Percentiles rank a stretch among this genome's conserved stretches.
Evolutionary conservation across 2,113 vertebrate species (phyloP).

Genomic region (Oxygymnocypris stewartii): DNA sequence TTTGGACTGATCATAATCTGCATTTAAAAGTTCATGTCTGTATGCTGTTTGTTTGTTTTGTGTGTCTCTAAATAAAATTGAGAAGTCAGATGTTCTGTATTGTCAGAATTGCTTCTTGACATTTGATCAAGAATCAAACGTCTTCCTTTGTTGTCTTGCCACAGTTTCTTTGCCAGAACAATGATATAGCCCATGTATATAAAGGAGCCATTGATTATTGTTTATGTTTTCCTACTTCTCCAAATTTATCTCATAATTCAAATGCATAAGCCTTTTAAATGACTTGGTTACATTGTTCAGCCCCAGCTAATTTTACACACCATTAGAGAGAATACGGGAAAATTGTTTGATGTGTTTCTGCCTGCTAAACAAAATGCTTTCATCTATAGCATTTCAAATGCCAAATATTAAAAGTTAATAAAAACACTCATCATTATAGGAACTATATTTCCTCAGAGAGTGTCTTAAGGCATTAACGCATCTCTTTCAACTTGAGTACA

Average conservation of each 20-base stretch:
- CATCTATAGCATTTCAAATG: background rate
- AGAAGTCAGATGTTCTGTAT: background rate
- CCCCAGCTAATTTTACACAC: background rate
- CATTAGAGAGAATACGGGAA: background rate
- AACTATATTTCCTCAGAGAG: background rate
- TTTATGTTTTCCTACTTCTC: background rate
- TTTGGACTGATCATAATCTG: background rate
- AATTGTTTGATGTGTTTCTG: background rate
- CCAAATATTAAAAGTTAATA: background rate
- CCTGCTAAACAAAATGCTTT: constrained; percentile 2
- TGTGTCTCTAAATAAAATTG: background rate
- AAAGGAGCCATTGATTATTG: background rate
- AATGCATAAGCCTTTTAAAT: background rate
- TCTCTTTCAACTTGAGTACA: background rate
- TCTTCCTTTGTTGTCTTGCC: constrained; percentile 2
- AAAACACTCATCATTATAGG: background rate
- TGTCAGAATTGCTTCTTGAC: background rate
- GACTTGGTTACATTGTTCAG: background rate
- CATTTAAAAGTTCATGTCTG: background rate
- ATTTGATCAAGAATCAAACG: background rate
- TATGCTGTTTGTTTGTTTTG: background rate
- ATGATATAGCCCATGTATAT: background rate
- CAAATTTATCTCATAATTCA: background rate
- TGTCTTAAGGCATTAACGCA: background rate
- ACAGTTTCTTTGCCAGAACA: background rate